Percentiles rank a stretch among this genome's conserved stretches.
These are phyloP conservation scores for Chrysemys picta DNA, from an alignment of 2,113 vertebrate species.

Conservation along the genomic window DNA sequence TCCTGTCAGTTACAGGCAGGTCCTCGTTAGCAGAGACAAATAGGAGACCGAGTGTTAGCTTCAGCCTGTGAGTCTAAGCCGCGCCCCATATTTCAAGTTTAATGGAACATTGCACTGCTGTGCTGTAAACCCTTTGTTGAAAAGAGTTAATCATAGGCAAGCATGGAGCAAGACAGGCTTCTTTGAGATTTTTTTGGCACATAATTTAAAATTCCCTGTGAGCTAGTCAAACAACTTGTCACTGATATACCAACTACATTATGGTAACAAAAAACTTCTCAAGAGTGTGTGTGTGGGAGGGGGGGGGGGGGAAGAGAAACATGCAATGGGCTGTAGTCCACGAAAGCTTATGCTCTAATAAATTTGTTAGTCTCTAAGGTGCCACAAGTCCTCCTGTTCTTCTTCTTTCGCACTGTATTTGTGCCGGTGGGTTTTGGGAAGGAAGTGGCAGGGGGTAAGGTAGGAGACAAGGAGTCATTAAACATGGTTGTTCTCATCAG, in stretches of 20 bases:
- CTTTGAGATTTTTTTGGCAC: not conserved
- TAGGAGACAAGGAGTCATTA: not conserved
- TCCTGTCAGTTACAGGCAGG: too few species aligned
- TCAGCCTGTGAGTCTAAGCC: too few species aligned
- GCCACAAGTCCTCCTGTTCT: too few species aligned
- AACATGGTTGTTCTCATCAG: not conserved
- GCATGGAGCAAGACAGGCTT: not conserved
- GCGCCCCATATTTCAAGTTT: not conserved
- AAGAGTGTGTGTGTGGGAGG: fast-evolving
- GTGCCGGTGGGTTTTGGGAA: not conserved
- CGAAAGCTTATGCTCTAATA: too few species aligned
- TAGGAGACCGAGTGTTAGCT: too few species aligned
- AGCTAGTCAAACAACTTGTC: not conserved
- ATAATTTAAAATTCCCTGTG: not conserved
- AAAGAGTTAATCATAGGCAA: not conserved
- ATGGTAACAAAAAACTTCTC: not conserved
- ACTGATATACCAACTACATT: fast-evolving
- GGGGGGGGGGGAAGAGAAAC: not conserved
- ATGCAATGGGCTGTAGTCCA: too few species aligned
- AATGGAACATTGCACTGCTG: not conserved
- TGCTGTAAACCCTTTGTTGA: not conserved
- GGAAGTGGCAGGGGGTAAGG: not conserved
- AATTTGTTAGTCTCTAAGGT: too few species aligned
- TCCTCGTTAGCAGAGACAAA: not conserved
- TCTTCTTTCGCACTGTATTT: not conserved